Percentiles rank a stretch among this genome's conserved stretches.
Conservation (phyloP, 2,888 invertebrate genomes). For the Xanthostigma xanthostigma region DNA sequence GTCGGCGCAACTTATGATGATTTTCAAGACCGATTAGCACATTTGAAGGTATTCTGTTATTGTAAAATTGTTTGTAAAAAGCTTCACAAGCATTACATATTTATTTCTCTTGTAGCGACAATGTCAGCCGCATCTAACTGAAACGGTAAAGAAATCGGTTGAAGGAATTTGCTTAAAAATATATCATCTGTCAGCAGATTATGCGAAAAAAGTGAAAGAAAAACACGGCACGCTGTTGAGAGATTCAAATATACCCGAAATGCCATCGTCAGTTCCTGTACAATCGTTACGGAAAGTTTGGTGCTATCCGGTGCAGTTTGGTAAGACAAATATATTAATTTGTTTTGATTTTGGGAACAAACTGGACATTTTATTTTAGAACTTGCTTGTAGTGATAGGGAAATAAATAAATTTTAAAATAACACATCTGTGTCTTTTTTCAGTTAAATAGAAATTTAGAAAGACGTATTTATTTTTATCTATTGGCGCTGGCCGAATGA, state of each 20-base stretch:
- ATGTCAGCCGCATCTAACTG: conserved; percentile 90
- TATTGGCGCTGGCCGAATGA: too few relatives aligned
- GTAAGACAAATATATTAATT: conserved; percentile 18
- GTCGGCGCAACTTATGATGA: conserved; percentile 90
- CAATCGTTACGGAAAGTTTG: conserved; percentile 75
- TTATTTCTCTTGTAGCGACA: conserved; percentile 44
- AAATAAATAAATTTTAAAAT: too few relatives aligned
- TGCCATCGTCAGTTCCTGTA: conserved; percentile 44
- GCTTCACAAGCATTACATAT: conserved; percentile 1
- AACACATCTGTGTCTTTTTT: too few relatives aligned
- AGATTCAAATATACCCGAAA: conserved; percentile 66
- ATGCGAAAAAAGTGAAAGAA: conserved; percentile 80
- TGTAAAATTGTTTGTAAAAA: conserved; percentile 1
- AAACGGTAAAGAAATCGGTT: conserved; percentile 86
- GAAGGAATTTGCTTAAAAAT: conserved; percentile 92
- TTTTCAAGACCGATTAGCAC: conserved; percentile 76
- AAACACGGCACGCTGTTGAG: conserved; percentile 73
- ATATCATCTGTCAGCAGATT: conserved; percentile 80
- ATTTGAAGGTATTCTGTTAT: conserved; percentile 46
- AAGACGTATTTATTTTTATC: too few relatives aligned
- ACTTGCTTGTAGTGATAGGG: too few relatives aligned
- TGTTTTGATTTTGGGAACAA: too few relatives aligned
- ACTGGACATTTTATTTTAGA: too few relatives aligned
- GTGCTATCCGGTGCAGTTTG: conserved; percentile 90
- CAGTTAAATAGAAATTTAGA: too few relatives aligned